A percentile compares a stretch with the other conserved stretches of the same genome.
Evolutionary conservation across 2,888 invertebrate species (phyloP).

Genomic region (Zele albiditarsus): DNA sequence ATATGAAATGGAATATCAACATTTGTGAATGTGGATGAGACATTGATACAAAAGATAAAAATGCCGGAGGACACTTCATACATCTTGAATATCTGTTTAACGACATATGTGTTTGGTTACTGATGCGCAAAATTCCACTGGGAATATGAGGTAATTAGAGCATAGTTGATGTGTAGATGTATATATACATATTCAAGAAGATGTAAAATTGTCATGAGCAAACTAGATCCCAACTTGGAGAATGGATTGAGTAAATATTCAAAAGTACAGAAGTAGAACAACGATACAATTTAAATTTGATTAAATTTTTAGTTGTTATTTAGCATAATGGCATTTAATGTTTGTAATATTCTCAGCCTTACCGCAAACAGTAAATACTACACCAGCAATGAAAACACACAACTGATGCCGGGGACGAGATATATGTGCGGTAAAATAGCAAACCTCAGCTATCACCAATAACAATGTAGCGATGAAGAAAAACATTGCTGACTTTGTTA

Average conservation of each 20-base stretch:
- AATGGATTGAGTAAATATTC: background rate
- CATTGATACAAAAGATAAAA: background rate
- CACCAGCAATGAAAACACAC: slow-evolving; percentile 89
- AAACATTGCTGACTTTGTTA: slow-evolving; percentile 88
- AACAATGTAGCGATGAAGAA: slow-evolving; percentile 85
- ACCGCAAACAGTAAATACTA: slow-evolving; percentile 93
- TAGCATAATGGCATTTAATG: background rate
- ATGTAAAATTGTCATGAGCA: slow-evolving; percentile 4
- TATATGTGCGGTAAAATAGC: slow-evolving; percentile 87
- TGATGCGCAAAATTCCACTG: background rate
- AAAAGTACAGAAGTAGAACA: background rate
- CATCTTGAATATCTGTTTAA: background rate
- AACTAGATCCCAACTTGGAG: background rate
- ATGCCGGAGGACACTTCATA: background rate
- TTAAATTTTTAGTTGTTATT: background rate
- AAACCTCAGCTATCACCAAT: slow-evolving; percentile 85
- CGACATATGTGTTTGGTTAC: background rate
- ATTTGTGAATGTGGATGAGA: background rate
- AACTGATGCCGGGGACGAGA: slow-evolving; percentile 81
- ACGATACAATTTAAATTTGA: background rate
- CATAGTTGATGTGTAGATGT: background rate
- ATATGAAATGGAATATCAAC: background rate
- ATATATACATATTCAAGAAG: background rate
- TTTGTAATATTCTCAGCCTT: slow-evolving; percentile 61
- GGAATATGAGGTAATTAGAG: background rate